These are phyloP conservation scores for Acronicta leporina DNA, from an alignment of 2,888 invertebrate genomes.

Conservation along the genomic window DNA sequence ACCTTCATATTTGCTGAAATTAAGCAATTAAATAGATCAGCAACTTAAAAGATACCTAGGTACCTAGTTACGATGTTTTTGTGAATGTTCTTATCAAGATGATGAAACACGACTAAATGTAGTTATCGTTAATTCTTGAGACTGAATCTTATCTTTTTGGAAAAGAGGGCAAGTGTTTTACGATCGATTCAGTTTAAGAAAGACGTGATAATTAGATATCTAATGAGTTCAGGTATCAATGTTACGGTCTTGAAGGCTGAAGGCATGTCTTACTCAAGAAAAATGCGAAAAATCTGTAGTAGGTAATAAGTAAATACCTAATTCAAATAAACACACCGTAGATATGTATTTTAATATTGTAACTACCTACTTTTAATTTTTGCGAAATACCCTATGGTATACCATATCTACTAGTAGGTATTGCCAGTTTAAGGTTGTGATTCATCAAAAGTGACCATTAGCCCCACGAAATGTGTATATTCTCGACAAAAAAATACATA, in stretches of 20 bases:
- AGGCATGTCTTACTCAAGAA: no score
- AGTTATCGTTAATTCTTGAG: constrained; percentile 16
- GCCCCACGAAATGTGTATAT: no score
- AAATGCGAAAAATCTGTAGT: no score
- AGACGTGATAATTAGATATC: background rate
- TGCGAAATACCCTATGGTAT: no score
- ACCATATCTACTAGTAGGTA: no score
- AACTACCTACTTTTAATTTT: no score
- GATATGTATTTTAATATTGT: no score
- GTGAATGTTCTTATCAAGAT: background rate
- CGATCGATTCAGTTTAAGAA: constrained; percentile 11
- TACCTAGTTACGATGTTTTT: background rate
- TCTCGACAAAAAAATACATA: no score
- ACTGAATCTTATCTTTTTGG: constrained; percentile 28
- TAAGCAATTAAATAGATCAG: constrained; percentile 10
- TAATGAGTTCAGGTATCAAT: background rate
- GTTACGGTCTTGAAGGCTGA: background rate
- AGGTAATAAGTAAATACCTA: no score
- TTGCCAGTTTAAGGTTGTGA: background rate
- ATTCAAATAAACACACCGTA: no score
- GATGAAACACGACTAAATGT: constrained; percentile 4
- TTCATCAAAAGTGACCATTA: no score
- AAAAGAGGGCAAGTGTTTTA: constrained; percentile 22
- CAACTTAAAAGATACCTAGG: background rate
- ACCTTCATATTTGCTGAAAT: constrained; percentile 76